Evolutionary conservation across 2,888 invertebrate species (phyloP).

Genomic region (Drosophila robusta): DNA sequence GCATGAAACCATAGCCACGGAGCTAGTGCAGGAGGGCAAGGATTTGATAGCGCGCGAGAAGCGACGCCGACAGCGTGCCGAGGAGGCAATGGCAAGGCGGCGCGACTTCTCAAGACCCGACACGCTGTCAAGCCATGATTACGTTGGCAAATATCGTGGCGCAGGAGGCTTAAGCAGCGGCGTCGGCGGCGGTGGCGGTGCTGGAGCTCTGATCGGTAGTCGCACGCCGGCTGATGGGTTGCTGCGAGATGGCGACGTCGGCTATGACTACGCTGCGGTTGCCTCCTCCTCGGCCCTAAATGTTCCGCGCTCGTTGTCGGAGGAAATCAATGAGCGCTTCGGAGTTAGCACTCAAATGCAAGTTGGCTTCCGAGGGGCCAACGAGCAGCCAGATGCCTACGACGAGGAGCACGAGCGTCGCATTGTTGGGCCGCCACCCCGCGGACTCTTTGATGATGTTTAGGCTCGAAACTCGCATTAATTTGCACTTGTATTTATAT

Average conservation of each 20-base stretch:
- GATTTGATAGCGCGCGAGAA: constrained; percentile 96
- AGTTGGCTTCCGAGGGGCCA: constrained; percentile 83
- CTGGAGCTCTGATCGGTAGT: constrained; percentile 27
- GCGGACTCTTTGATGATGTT: constrained; percentile 94
- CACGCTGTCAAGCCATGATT: constrained; percentile 60
- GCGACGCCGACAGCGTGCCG: constrained; percentile 91
- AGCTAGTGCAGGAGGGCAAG: constrained; percentile 96
- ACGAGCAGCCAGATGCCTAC: constrained; percentile 71
- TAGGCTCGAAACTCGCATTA: constrained; percentile 81
- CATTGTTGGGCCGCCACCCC: constrained; percentile 89
- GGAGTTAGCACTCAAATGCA: constrained; percentile 88
- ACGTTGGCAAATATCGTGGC: constrained; percentile 78
- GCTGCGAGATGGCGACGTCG: constrained; percentile 90
- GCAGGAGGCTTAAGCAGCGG: constrained; percentile 21
- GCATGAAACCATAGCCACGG: constrained; percentile 96
- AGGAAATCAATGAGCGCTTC: constrained; percentile 88
- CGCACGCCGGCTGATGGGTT: constrained; percentile 87
- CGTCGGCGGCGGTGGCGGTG: not conserved
- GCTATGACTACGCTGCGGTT: constrained; percentile 89
- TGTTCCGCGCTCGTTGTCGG: constrained; percentile 85
- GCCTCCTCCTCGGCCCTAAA: constrained; percentile 84
- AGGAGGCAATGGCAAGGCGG: constrained; percentile 91
- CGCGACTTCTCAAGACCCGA: constrained; percentile 78
- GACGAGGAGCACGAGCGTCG: constrained; percentile 82
- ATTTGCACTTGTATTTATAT: constrained; percentile 15